phyloP scores from a whole-genome alignment of 2,888 invertebrate species.

The Scrobipalpa costella region DNA sequence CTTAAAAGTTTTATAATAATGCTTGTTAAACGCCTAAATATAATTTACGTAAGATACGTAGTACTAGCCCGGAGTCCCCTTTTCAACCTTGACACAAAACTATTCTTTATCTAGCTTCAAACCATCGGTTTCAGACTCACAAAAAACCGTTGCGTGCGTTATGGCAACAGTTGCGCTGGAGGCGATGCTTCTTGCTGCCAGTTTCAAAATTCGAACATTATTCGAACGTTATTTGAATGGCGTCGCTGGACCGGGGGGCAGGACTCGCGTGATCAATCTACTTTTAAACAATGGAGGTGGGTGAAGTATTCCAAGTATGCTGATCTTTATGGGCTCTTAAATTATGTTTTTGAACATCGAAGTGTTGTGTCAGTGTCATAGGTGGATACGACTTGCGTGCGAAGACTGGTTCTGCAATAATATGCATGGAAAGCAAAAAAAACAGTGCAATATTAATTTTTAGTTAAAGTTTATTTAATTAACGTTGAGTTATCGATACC shows the following conservation, averaged over 20 bases:
- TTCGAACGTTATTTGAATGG: slow-evolving; percentile 34
- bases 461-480: no score
- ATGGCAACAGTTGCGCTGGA: slow-evolving; percentile 56
- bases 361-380: not conserved
- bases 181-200: slow-evolving; percentile 67
- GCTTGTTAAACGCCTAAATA: no score
- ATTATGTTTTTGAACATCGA: slow-evolving; percentile 28
- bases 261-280: slow-evolving; percentile 56
- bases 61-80: not conserved
- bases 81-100: slow-evolving; percentile 22
- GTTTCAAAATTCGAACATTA: slow-evolving; percentile 50
- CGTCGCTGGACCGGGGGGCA: slow-evolving; percentile 44
- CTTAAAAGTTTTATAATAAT: no score
- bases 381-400: not conserved
- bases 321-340: slow-evolving; percentile 35
- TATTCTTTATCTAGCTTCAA: not conserved
- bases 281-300: slow-evolving; percentile 47
- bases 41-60: not conserved
- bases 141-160: slow-evolving; percentile 61
- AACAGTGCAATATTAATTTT: no score
- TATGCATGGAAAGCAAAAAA: no score
- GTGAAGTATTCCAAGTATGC: slow-evolving; percentile 34
- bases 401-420: not conserved
- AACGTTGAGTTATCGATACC: no score
- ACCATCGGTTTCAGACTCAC: not conserved